Conservation (phyloP, 2,888 invertebrate species). For the Tetanocera ferruginea region DNA sequence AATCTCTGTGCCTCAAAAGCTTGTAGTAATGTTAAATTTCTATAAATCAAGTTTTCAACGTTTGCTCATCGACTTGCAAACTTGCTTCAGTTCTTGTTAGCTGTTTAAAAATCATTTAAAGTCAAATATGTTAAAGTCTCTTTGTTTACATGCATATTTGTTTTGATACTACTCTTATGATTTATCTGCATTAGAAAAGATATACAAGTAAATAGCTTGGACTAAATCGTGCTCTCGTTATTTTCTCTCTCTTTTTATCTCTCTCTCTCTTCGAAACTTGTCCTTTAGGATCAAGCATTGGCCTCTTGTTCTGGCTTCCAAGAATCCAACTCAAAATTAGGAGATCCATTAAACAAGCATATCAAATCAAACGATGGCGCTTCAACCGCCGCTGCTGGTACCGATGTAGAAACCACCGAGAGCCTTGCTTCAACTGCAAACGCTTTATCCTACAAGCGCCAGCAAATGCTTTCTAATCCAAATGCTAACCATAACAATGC, state of each 20-base stretch:
- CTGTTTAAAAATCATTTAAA: no score
- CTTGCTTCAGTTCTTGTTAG: no score
- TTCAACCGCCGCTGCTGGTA: constrained; percentile 38
- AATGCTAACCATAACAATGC: constrained; percentile 22
- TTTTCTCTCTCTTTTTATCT: constrained; percentile 36
- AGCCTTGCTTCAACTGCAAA: constrained; percentile 43
- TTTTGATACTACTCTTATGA: constrained; percentile 24
- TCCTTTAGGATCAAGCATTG: constrained; percentile 56
- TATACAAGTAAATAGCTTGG: constrained; percentile 5
- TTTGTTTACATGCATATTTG: constrained; percentile 27
- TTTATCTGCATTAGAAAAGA: not conserved
- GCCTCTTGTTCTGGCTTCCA: constrained; percentile 55
- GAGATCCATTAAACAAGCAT: constrained; percentile 38
- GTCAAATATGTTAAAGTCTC: not conserved
- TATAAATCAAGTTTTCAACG: no score
- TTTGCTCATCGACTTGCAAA: no score
- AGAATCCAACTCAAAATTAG: constrained; percentile 46
- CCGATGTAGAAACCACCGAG: constrained; percentile 46
- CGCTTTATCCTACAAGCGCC: constrained; percentile 46
- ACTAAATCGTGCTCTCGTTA: constrained; percentile 25
- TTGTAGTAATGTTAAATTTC: not conserved
- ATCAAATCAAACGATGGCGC: constrained; percentile 40
- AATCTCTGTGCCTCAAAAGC: not conserved
- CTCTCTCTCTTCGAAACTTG: constrained; percentile 31
- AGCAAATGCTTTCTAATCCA: constrained; percentile 47